Evolutionary conservation across 2,113 vertebrate species (phyloP), one percentile per base, ranked within the genome.

Genomic region (Nicator chloris): DNA sequence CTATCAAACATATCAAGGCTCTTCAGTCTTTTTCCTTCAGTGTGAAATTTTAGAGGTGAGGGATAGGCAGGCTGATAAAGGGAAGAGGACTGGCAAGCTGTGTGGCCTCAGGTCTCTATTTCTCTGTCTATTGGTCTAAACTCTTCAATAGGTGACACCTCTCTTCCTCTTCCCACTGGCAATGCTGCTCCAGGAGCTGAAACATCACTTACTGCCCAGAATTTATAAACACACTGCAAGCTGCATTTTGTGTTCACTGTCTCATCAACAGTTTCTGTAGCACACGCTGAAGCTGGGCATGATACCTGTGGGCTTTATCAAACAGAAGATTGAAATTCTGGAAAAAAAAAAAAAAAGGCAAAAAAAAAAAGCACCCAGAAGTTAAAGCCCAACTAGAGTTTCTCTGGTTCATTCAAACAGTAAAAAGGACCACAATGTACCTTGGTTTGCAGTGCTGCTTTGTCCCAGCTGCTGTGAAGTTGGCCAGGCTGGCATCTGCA

Each of bases 261-360:
- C 65, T 28, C 31, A 27, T 59, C 75, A 84, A 49, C 44, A n/a
- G 37, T 14, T 76, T 42, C 59, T 57, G 11, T 20, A 64, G 50
- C 0, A 11, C 16, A 3, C 5, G 2, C 35, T 79, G 90, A 33
- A 30, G 19, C 0, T 54, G 53, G 27, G 39, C 11, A 4, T 6
- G 18, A 79, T 24, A 69, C 27, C 13, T 0, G 0, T 2, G 26
- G 45, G 51, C 30, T 80, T 88, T 27, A 30, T 9, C 56, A 82
- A 60, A 56, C 24, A 44, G 64, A 57, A 59, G 23, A 44, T 16
- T 56, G 51, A 24, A 42, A 81, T 35, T 22, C 27, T 37, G 54
- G 50, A 27, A 23, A 9, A 24, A 18, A 16, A 11, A 21, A 37
- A 21, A 13, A 13, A 33, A 33, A 11, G 5, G n/a, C n/a, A n/a